These are phyloP conservation scores for Aegotheles bennettii DNA, from an alignment of 2,113 vertebrate genomes.

Conservation along the genomic window DNA sequence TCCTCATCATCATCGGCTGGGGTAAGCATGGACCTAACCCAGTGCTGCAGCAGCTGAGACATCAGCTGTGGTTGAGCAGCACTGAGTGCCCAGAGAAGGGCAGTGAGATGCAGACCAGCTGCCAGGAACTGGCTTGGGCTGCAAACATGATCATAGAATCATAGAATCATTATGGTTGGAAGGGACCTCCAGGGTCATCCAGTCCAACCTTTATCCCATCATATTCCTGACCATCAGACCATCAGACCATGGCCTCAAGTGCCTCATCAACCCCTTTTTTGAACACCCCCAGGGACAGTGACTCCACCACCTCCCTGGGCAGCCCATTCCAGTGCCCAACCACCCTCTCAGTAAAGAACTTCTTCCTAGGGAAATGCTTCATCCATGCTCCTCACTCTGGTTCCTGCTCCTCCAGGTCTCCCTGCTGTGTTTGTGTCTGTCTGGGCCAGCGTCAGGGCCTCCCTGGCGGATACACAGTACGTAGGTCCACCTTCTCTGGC, in stretches of 20 bases:
- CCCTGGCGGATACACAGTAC: constrained; percentile 92
- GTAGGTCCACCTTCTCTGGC: constrained; percentile 31
- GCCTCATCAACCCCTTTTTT: no score
- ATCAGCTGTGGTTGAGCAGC: fast-evolving
- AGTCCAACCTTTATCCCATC: no score
- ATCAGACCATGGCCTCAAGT: no score
- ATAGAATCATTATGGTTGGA: no score
- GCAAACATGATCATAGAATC: no score
- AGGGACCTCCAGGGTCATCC: no score
- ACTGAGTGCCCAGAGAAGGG: neutral
- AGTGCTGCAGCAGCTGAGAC: fast-evolving
- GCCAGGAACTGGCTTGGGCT: neutral
- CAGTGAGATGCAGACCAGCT: neutral
- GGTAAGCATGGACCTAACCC: constrained; percentile 67
- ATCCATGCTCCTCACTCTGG: neutral
- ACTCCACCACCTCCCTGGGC: no score
- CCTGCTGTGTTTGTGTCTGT: constrained; percentile 91
- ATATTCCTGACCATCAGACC: no score
- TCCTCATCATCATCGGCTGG: constrained; percentile 89
- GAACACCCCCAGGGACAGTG: no score
- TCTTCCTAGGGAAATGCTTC: no score
- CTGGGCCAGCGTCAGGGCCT: constrained; percentile 91
- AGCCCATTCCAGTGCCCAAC: no score
- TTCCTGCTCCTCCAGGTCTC: constrained; percentile 71
- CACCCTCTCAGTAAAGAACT: no score